Conservation (phyloP, 2,797 vertebrate genomes). For the Gouania willdenowi region DNA sequence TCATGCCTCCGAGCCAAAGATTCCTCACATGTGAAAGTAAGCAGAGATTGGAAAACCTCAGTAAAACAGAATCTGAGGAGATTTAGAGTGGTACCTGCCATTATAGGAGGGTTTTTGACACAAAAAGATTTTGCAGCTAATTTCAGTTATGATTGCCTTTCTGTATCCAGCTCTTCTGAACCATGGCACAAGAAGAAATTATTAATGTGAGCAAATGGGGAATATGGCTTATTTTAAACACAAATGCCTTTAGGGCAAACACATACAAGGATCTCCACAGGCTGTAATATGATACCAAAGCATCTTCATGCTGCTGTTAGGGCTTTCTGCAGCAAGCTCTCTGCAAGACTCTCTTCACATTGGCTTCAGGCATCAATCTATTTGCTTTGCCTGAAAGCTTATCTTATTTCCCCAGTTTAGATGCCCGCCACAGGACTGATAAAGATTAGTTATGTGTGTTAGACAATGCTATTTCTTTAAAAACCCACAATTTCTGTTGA, state of each 20-base stretch:
- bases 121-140: slow-evolving; percentile 31
- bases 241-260: slow-evolving; percentile 30
- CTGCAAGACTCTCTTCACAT: slow-evolving; percentile 10
- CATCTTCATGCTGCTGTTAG: slow-evolving; percentile 32
- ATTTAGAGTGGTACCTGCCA: slow-evolving; percentile 34
- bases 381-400: slow-evolving; percentile 45
- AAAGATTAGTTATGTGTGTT: slow-evolving; percentile 62
- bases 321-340: slow-evolving; percentile 4
- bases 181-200: slow-evolving; percentile 28
- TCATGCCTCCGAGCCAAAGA: slow-evolving; percentile 40
- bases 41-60: slow-evolving; percentile 53
- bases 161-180: slow-evolving; percentile 1
- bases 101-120: slow-evolving; percentile 36
- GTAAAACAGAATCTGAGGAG: slow-evolving; percentile 23
- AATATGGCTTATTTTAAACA: slow-evolving; percentile 42
- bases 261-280: slow-evolving; percentile 19
- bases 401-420: slow-evolving; percentile 59
- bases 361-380: slow-evolving; percentile 30
- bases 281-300: slow-evolving; percentile 4
- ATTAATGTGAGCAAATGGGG: slow-evolving; percentile 37
- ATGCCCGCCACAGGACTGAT: slow-evolving; percentile 49
- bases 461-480: no score
- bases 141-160: background rate
- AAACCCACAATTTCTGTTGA: no score
- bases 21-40: slow-evolving; percentile 45